Base-by-base conservation (phyloP, 2,888 invertebrate species). In the Oligia latruncula region DNA sequence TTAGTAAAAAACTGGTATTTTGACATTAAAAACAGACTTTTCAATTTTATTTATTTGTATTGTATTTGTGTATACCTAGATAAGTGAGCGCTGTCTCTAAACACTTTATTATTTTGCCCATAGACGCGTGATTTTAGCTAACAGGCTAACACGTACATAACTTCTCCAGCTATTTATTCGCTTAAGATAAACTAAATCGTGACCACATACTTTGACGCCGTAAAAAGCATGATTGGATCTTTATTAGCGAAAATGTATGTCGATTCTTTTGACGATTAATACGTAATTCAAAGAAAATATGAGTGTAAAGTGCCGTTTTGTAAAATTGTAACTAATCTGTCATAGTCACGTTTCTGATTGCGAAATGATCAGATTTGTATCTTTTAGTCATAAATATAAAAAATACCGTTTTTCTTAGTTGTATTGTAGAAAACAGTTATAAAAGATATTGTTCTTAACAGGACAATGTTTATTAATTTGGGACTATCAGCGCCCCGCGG, bases 291-390 rank as follows among this genome's bases (percentile, higher is more conserved):
- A 81, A 82, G 87, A 85, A 89, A 87, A 86, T 84, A 78, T 81
- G 76, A 81, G 82, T 86, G 78, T 60, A 67, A 83, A 74, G 89
- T 89, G 83, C 87, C 89, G 89, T 89, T 89, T 86, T 68, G 82
- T 78, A 79, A 74, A 82, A 86, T 74, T 66, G 35, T 67, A 58
- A 78, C 83, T 85, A 85, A 89, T 87, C 89, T 86, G 79, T 82
- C 81, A 78, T 82, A 83, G 89, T 89, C 89, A 89, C 88, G 89
- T 89, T 87, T 86, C 40, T 78, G 87, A 88, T 89, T 86, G 86
- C 85, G 60, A 80, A 88, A 81, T 83, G 88, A 89, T 89, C 77
- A 84, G 74, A 66, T 80, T 82, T 71, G 81, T 86, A 73, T 74
- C 84, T 84, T 78, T 67, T 79, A 71, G 82, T 81, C 70, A 80